Percentiles rank a stretch among this genome's conserved stretches.
Conservation (phyloP, 2,888 invertebrate genomes). For the Ametastegia equiseti region DNA sequence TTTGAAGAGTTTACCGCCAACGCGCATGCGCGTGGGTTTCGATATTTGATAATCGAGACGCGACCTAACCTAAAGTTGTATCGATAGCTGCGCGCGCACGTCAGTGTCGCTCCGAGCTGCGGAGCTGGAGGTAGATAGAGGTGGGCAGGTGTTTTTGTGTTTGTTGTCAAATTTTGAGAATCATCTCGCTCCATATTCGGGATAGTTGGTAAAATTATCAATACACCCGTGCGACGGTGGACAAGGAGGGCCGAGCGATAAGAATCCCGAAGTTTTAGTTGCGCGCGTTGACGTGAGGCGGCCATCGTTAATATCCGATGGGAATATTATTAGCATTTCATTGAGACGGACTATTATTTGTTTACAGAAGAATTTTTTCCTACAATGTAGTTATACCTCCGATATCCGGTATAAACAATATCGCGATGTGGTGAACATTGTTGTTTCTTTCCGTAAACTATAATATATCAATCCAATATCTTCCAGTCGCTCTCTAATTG, state of each 20-base stretch:
- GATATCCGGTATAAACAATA: background rate
- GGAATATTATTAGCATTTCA: slow-evolving; percentile 60
- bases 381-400: slow-evolving; percentile 10
- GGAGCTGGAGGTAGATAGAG: slow-evolving; percentile 51
- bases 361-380: slow-evolving; percentile 28
- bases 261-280: background rate
- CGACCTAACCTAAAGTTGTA: slow-evolving; percentile 59
- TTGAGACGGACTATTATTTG: slow-evolving; percentile 33
- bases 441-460: background rate
- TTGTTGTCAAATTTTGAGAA: slow-evolving; percentile 50
- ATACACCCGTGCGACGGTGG: background rate
- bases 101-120: slow-evolving; percentile 53
- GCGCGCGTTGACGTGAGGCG: slow-evolving; percentile 59
- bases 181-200: slow-evolving; percentile 12
- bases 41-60: slow-evolving; percentile 32
- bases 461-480: background rate
- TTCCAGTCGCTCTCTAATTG: background rate
- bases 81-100: slow-evolving; percentile 61
- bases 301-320: slow-evolving; percentile 64
- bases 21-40: background rate
- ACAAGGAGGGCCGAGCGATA: background rate
- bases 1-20: background rate
- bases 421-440: slow-evolving; percentile 5
- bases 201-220: slow-evolving; percentile 33
- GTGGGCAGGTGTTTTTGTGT: slow-evolving; percentile 60